phyloP scores from a whole-genome alignment of 2,113 vertebrate species.

The Microcebus lehilahytsara region DNA sequence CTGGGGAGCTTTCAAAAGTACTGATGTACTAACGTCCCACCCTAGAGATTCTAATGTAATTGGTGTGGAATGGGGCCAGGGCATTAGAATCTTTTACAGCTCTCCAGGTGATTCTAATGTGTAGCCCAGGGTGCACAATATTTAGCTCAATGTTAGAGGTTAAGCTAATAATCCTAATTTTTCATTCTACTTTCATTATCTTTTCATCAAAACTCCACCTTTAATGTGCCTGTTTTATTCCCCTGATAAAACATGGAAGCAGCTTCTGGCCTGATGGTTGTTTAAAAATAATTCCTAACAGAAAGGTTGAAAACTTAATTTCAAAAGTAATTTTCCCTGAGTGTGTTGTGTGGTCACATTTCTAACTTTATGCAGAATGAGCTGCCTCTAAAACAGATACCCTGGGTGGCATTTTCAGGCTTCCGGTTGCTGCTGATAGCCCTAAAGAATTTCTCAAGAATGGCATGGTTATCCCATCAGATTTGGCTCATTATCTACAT shows the following conservation, averaged over 20 bases:
- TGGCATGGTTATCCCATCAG: neutral
- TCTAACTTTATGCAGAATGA: neutral
- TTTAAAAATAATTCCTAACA: slow-evolving; percentile 36
- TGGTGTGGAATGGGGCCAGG: neutral
- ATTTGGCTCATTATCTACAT: neutral
- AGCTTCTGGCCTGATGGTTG: slow-evolving; percentile 14
- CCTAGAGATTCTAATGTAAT: neutral
- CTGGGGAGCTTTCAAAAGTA: neutral
- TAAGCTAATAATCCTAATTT: slow-evolving; percentile 26
- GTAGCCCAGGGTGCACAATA: neutral
- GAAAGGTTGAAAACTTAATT: neutral
- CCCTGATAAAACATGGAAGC: neutral
- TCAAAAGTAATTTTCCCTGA: neutral
- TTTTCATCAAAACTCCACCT: slow-evolving; percentile 40
- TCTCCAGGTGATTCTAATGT: neutral
- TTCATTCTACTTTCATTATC: slow-evolving; percentile 16
- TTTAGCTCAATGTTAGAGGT: neutral
- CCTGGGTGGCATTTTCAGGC: neutral
- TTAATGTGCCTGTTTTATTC: neutral
- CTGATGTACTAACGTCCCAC: neutral
- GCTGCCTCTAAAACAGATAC: neutral
- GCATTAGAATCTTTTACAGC: neutral
- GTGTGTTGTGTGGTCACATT: neutral
- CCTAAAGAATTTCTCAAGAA: neutral
- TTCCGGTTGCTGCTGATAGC: neutral